phyloP scores from a whole-genome alignment of 1,140 invertebrate species.

The Amphibalanus amphitrite region DNA sequence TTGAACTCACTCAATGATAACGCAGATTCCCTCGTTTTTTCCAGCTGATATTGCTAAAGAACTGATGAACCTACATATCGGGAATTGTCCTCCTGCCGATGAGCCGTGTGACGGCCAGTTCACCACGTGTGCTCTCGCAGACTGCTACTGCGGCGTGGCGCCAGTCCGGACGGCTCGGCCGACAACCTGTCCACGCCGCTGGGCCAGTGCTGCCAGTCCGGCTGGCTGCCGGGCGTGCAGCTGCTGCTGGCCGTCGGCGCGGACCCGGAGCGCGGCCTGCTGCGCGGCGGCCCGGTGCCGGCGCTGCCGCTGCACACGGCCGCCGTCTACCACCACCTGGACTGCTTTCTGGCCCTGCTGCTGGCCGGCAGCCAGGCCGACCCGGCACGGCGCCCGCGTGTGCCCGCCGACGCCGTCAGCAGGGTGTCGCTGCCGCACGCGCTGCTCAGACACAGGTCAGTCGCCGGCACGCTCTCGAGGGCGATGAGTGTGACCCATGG shows the following conservation, averaged over 20 bases:
- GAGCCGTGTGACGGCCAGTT: too few relatives aligned
- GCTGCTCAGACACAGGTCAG: background rate
- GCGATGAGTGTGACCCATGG: too few relatives aligned
- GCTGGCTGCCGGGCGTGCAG: background rate
- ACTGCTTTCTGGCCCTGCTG: slow-evolving; percentile 5
- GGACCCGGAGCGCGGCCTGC: background rate
- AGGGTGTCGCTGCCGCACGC: slow-evolving; percentile 2
- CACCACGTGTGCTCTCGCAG: too few relatives aligned
- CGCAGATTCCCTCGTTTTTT: too few relatives aligned
- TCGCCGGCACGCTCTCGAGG: too few relatives aligned
- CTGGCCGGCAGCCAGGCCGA: background rate
- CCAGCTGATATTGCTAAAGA: too few relatives aligned
- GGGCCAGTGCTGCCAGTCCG: slow-evolving; percentile 3
- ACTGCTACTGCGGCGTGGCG: background rate
- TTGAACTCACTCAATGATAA: too few relatives aligned
- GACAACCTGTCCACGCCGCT: slow-evolving; percentile 1
- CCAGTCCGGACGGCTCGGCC: background rate
- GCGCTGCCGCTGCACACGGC: background rate
- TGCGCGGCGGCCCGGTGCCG: background rate
- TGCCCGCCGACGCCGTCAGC: background rate
- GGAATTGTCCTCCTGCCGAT: too few relatives aligned
- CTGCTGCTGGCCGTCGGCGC: background rate
- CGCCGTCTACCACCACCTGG: slow-evolving; percentile 2
- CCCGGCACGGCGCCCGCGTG: background rate
- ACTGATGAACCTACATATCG: too few relatives aligned